Base-by-base conservation (phyloP, 1,140 invertebrate species). In the Megalonaias nervosa region DNA sequence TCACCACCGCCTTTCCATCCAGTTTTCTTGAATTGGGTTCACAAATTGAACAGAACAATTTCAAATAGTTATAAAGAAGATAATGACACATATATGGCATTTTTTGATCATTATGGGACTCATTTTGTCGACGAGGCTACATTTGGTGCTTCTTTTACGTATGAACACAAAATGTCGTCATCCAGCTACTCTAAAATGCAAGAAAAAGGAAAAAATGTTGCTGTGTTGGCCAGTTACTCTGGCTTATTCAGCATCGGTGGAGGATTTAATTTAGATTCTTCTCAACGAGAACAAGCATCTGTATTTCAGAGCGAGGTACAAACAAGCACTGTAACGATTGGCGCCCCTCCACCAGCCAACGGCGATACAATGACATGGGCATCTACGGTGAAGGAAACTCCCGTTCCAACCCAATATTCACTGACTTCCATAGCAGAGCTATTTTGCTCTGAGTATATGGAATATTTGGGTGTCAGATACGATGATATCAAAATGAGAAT, bases 351-450 rank as follows among this genome's bases (percentile, higher is more conserved):
- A 17, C 77, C 77, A 15, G 66, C 66, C 9, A 67, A 79, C 15
- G 75, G 75, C 17, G 64, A 66, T 38, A 66, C 76, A 16, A 55
- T 62, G 19, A 68, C 71, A 11, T 79, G 77, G 77, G 77, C 77
- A 48, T 74, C 77, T 16, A 26, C 56, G 13, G 77, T 74, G 16
- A 70, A 79, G 48, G 31, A 55, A 9, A 74, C n/a, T 58, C 77
- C 77, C 1, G 71, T 79, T 11, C 77, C 77, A 13, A 55, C 70
- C 13, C 6, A 21, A 62, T 79, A 79, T 48, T 31, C 61, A 58
- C 61, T 79, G 13, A 11, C 17, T n/a, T 48, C 60, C n/a, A 74
- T 79, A 21, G 67, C 64, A 23, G 26, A 74, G 19, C 56, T 79
- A 14, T 79, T 79, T 67, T 62, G 71, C 23, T 66, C 55, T 3